Percentiles rank a stretch among this genome's conserved stretches.
These are phyloP conservation scores for Phoxinus dragarum DNA, from an alignment of 2,797 vertebrate species.

Conservation along the genomic window DNA sequence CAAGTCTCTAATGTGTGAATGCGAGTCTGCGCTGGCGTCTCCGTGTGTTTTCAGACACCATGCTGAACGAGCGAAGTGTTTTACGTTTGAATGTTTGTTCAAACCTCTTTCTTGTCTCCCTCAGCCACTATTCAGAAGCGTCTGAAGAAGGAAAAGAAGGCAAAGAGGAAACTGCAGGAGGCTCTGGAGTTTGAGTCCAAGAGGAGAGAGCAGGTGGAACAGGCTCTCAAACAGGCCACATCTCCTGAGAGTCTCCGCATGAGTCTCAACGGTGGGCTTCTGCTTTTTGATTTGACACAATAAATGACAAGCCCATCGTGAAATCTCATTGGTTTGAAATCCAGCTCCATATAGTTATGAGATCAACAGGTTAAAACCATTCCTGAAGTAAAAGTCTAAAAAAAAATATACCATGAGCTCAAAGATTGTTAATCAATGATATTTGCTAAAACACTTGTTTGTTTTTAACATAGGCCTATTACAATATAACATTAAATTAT, in stretches of 20 bases:
- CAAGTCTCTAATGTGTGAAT: constrained; percentile 52
- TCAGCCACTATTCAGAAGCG: constrained; percentile 89
- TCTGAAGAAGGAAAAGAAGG: constrained; percentile 93
- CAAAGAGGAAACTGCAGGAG: constrained; percentile 92
- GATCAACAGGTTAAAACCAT: background rate
- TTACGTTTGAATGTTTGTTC: constrained; percentile 18
- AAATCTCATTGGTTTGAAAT: background rate
- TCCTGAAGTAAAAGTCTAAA: background rate
- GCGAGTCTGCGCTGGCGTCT: background rate
- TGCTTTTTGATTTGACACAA: constrained; percentile 6
- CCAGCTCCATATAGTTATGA: no score
- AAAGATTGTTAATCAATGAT: background rate
- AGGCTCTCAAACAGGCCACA: constrained; percentile 84
- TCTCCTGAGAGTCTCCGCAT: constrained; percentile 82
- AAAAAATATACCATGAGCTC: background rate
- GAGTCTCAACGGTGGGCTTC: constrained; percentile 81
- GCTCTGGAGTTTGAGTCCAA: constrained; percentile 89
- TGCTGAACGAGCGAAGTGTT: constrained; percentile 18
- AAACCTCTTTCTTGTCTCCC: constrained; percentile 30
- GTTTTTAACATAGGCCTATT: background rate
- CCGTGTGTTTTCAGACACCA: constrained; percentile 27
- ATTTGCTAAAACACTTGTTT: background rate
- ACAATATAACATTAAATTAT: background rate
- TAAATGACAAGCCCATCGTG: background rate
- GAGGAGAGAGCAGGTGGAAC: constrained; percentile 87